These are phyloP conservation scores for Vidua chalybeata DNA, from an alignment of 2,113 vertebrate species.

Conservation along the genomic window DNA sequence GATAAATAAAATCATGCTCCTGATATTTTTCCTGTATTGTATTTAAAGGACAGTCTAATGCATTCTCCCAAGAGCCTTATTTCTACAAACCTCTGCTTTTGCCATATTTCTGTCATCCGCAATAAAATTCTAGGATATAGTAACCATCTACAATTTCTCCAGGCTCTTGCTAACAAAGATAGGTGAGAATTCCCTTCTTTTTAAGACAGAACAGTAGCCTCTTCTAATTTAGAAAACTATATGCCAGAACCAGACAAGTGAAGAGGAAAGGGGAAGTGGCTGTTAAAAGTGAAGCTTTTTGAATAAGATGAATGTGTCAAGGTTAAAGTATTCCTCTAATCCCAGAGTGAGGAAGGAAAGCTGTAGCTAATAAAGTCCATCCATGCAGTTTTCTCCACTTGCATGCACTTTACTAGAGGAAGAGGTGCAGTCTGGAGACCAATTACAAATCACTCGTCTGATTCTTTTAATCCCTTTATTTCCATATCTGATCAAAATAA, in stretches of 20 bases:
- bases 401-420: conserved; percentile 48
- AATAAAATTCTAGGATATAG: neutral
- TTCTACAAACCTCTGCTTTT: neutral
- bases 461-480: conserved; percentile 77
- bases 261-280: conserved; percentile 47
- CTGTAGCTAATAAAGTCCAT: conserved; percentile 69
- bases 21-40: neutral
- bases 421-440: conserved; percentile 68
- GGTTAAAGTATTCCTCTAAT: conserved; percentile 76
- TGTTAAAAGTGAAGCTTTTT: conserved; percentile 42
- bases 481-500: conserved; percentile 73
- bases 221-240: conserved; percentile 52
- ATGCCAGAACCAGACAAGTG: conserved; percentile 45
- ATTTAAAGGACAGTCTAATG: neutral
- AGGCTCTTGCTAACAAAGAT: neutral
- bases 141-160: neutral
- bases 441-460: conserved; percentile 75
- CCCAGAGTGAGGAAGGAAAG: conserved; percentile 61
- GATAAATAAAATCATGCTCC: neutral
- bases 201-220: neutral
- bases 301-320: conserved; percentile 64
- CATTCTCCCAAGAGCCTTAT: neutral
- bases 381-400: conserved; percentile 50
- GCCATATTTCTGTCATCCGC: neutral
- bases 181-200: neutral